Percentiles rank a stretch among this genome's conserved stretches.
These are phyloP conservation scores for Chlorodrepanis virens DNA, from an alignment of 2,113 vertebrate genomes.

Conservation along the genomic window DNA sequence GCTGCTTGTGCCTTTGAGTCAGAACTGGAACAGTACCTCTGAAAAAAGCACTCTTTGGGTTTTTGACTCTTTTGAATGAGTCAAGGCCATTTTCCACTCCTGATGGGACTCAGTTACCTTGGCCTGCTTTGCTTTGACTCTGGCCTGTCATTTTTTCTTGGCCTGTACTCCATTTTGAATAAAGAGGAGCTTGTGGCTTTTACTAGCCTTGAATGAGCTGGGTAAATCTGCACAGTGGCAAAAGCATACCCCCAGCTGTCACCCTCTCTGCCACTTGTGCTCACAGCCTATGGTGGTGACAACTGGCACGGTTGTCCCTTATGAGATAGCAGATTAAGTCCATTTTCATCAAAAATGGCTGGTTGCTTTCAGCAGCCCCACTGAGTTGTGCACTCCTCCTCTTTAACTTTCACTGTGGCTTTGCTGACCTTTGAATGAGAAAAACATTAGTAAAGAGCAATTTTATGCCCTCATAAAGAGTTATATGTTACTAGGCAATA, in stretches of 20 bases:
- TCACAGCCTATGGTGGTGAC: neutral
- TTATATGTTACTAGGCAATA: neutral
- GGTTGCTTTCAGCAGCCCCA: neutral
- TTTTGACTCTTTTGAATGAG: neutral
- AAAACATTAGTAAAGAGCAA: slow-evolving; percentile 15
- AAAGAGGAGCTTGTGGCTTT: neutral
- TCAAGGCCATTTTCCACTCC: neutral
- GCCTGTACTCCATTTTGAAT: neutral
- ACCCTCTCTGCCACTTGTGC: neutral
- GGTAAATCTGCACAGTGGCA: neutral
- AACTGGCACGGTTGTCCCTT: neutral
- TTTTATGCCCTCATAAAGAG: neutral
- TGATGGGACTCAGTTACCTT: neutral
- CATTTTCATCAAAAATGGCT: neutral
- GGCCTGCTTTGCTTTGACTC: neutral
- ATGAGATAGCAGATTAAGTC: neutral
- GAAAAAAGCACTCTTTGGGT: neutral
- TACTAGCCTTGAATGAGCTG: neutral
- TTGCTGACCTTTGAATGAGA: slow-evolving; percentile 21
- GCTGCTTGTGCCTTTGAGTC: slow-evolving; percentile 6
- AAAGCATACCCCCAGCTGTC: neutral
- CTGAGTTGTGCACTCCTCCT: neutral
- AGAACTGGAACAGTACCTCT: neutral
- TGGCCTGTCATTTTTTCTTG: neutral
- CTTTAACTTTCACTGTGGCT: neutral